Conservation (phyloP, 23 tunicate species). For the Phallusia fumigata region DNA sequence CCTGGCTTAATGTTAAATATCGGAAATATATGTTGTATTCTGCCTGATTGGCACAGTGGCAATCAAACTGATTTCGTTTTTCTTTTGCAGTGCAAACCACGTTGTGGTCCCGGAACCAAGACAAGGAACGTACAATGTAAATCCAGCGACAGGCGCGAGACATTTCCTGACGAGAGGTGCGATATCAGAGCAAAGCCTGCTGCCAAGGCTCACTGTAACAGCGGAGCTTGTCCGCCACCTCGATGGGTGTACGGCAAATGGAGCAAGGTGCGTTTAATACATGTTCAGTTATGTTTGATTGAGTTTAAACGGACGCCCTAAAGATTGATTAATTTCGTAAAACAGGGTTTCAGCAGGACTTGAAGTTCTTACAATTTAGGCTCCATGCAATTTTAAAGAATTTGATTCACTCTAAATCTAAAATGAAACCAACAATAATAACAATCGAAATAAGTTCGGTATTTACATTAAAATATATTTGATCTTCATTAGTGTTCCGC, state of each 20-base stretch:
- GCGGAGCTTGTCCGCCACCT: slow-evolving; percentile 76
- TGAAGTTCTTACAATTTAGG: too few relatives aligned
- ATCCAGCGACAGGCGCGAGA: slow-evolving; percentile 51
- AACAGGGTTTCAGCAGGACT: too few relatives aligned
- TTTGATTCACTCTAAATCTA: too few relatives aligned
- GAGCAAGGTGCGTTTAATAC: slow-evolving; percentile 59
- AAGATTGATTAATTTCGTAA: too few relatives aligned
- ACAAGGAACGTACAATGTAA: slow-evolving; percentile 69
- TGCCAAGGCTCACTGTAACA: slow-evolving; percentile 58
- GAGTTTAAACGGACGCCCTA: too few relatives aligned
- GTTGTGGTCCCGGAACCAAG: slow-evolving; percentile 87
- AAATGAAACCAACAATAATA: too few relatives aligned
- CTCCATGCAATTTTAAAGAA: too few relatives aligned
- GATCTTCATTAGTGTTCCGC: slow-evolving; percentile 52
- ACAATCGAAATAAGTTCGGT: too few relatives aligned
- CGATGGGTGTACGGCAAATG: slow-evolving; percentile 66
- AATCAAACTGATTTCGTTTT: not conserved
- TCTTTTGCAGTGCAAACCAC: slow-evolving; percentile 70
- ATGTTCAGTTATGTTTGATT: too few relatives aligned
- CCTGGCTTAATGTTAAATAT: too few relatives aligned
- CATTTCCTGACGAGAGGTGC: slow-evolving; percentile 49
- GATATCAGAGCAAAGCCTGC: slow-evolving; percentile 68
- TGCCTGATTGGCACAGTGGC: not conserved
- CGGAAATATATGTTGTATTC: too few relatives aligned
- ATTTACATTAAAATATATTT: too few relatives aligned